Evolutionary conservation across 1,140 invertebrate species (phyloP).

Genomic region (Sminthurides bifidus): DNA sequence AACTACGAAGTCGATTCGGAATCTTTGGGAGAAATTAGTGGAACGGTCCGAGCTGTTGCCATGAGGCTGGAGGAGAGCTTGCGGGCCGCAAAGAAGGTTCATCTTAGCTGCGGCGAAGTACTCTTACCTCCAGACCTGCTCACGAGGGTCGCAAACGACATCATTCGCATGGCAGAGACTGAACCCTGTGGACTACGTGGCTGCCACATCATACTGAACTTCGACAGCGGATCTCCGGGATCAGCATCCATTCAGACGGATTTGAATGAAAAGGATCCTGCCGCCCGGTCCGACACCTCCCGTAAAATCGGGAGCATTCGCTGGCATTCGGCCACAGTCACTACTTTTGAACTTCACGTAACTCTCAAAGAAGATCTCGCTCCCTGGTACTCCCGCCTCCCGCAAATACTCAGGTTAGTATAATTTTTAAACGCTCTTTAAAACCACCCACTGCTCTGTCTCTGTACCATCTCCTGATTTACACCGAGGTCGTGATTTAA

Average conservation of each 20-base stretch:
- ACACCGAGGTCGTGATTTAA: too few species aligned
- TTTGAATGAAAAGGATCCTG: not conserved
- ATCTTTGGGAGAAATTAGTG: conserved; percentile 26
- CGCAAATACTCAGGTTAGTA: conserved; percentile 75
- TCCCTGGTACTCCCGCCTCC: conserved; percentile 63
- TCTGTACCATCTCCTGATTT: too few species aligned
- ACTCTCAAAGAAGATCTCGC: conserved; percentile 67
- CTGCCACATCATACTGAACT: conserved; percentile 34
- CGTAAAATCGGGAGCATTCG: conserved; percentile 53
- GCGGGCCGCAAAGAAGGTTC: conserved; percentile 59
- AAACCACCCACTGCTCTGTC: too few species aligned
- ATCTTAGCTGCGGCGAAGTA: conserved; percentile 64
- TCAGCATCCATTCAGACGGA: conserved; percentile 2
- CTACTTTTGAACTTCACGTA: conserved; percentile 50
- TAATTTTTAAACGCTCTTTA: too few species aligned
- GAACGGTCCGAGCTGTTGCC: conserved; percentile 43
- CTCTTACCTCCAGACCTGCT: conserved; percentile 64
- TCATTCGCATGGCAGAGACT: conserved; percentile 62
- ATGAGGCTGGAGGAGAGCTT: conserved; percentile 60
- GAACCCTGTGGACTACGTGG: conserved; percentile 66
- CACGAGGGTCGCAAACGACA: conserved; percentile 57
- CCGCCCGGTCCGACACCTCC: not conserved
- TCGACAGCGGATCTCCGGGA: conserved; percentile 32
- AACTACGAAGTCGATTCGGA: conserved; percentile 18
- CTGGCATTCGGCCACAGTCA: conserved; percentile 65